Conservation (phyloP, 2,797 vertebrate genomes). For the Acomys russatus region DNA sequence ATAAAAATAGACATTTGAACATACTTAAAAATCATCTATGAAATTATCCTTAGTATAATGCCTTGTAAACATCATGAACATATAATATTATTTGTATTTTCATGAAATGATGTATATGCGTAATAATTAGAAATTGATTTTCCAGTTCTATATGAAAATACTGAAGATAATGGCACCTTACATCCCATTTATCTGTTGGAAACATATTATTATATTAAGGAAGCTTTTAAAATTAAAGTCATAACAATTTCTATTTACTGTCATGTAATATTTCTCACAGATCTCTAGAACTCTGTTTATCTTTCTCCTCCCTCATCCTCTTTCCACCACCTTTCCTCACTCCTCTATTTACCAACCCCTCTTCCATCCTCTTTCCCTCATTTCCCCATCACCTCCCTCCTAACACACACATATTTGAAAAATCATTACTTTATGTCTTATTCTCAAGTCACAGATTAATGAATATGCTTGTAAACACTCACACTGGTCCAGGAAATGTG, state of each 20-base stretch:
- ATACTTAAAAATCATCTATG: background rate
- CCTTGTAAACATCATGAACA: background rate
- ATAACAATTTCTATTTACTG: background rate
- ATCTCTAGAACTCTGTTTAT: background rate
- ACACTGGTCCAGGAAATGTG: background rate
- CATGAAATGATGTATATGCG: background rate
- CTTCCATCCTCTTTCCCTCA: background rate
- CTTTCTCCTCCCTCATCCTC: background rate
- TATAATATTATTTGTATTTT: background rate
- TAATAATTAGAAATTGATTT: background rate
- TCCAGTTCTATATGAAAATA: background rate
- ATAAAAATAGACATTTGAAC: background rate
- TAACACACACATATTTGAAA: background rate
- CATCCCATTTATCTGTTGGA: background rate
- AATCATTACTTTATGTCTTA: background rate
- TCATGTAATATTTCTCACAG: background rate
- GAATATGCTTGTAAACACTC: background rate
- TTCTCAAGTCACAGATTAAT: background rate
- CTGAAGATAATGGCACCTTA: background rate
- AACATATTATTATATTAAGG: background rate
- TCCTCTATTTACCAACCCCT: background rate
- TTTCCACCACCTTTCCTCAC: background rate
- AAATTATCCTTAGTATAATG: background rate
- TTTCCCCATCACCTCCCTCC: fast-evolving
- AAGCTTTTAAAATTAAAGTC: background rate